Evolutionary conservation across 2,797 vertebrate species (phyloP).

Genomic region (Nyctibius grandis): DNA sequence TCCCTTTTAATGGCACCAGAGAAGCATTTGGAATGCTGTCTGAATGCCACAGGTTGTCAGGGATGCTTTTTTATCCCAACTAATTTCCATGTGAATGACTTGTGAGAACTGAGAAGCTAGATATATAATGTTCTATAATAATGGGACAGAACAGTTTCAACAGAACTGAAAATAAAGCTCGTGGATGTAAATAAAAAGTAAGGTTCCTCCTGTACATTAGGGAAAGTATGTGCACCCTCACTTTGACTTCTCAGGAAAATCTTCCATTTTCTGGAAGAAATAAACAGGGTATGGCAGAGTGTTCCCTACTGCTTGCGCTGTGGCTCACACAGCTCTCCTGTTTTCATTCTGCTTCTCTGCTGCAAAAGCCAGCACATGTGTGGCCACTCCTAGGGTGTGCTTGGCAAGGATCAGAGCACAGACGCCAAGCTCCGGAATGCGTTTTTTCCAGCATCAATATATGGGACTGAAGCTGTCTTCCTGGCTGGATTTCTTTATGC

Average conservation of each 20-base stretch:
- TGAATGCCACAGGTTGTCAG: neutral
- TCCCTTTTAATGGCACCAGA: neutral
- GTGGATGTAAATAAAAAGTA: neutral
- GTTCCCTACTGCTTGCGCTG: neutral
- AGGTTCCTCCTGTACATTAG: neutral
- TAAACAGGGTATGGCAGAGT: neutral
- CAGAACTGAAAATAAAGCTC: neutral
- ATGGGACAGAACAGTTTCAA: neutral
- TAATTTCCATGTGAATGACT: neutral
- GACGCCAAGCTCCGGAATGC: neutral
- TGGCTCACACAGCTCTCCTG: neutral
- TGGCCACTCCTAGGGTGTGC: conserved; percentile 19
- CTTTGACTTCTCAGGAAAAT: neutral
- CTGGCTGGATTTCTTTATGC: neutral
- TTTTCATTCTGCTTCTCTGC: neutral
- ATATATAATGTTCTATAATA: neutral
- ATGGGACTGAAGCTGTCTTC: neutral
- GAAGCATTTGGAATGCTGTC: neutral
- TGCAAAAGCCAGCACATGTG: neutral
- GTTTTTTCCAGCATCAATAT: neutral
- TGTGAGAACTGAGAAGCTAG: neutral
- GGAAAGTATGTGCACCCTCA: neutral
- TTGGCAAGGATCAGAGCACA: neutral
- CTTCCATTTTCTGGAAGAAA: neutral
- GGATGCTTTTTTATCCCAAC: neutral